Percentiles rank a stretch among this genome's conserved stretches.
Conservation (phyloP, 2,888 invertebrate genomes). For the Pocota personata region DNA sequence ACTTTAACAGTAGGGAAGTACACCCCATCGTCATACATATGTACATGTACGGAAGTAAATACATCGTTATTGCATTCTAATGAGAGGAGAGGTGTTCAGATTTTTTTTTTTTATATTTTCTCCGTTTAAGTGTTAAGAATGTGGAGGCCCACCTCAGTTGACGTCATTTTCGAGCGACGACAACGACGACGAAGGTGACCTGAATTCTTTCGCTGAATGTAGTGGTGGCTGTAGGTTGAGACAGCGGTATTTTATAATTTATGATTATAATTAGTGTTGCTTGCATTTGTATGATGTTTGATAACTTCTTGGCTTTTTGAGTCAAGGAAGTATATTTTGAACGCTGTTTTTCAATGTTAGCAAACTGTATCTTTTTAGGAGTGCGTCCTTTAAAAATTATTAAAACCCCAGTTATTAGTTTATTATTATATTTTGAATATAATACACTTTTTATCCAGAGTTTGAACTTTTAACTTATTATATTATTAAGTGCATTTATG, state of each 20-base stretch:
- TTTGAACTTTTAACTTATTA: too few species aligned
- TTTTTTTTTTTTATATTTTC: constrained; percentile 7
- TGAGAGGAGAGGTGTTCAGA: background rate
- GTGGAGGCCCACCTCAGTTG: background rate
- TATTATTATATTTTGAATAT: too few species aligned
- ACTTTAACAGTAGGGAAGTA: constrained; percentile 13
- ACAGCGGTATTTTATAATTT: constrained; percentile 21
- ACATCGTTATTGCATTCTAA: constrained; percentile 38
- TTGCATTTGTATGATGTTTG: constrained; percentile 7
- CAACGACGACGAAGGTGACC: constrained; percentile 15
- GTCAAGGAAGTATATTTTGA: background rate
- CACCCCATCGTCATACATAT: too few species aligned
- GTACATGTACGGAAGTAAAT: constrained; percentile 1
- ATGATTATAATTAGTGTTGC: constrained; percentile 34
- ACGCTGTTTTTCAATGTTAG: background rate
- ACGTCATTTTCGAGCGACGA: constrained; percentile 33
- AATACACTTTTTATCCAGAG: too few species aligned
- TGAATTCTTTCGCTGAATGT: constrained; percentile 6
- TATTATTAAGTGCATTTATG: too few species aligned
- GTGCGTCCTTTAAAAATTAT: background rate
- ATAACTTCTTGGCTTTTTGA: constrained; percentile 2
- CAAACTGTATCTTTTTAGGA: background rate
- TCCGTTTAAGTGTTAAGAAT: background rate
- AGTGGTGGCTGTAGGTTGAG: constrained; percentile 15
- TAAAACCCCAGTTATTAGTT: too few species aligned